These are phyloP conservation scores for Synergus gifuensis DNA, from an alignment of 2,888 invertebrate species.

Conservation along the genomic window DNA sequence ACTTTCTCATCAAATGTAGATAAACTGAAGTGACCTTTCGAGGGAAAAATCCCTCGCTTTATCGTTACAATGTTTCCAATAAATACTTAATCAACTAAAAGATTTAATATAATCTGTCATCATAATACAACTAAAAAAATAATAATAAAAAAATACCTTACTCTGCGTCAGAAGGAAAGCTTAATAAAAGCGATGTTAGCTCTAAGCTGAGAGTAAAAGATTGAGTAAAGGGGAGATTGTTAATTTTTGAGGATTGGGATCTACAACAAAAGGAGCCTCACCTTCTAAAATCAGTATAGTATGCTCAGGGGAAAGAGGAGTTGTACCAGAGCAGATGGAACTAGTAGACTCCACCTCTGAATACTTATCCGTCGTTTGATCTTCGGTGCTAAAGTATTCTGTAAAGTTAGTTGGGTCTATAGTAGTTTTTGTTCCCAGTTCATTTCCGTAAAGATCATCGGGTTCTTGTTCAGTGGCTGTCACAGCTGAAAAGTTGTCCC, in stretches of 20 bases:
- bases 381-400: constrained; percentile 54
- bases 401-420: constrained; percentile 49
- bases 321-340: constrained; percentile 75
- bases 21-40: not conserved
- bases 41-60: not conserved
- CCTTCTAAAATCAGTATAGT: constrained; percentile 92
- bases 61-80: not conserved
- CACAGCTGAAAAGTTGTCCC: constrained; percentile 64
- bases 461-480: constrained; percentile 46
- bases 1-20: too few relatives aligned
- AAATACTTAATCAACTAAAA: not conserved
- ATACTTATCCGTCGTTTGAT: constrained; percentile 53
- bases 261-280: constrained; percentile 77
- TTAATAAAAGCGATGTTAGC: not conserved
- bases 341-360: constrained; percentile 50
- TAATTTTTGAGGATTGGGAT: not conserved
- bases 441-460: constrained; percentile 46
- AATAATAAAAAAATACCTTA: not conserved
- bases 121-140: not conserved
- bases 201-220: not conserved
- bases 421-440: constrained; percentile 18
- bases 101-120: not conserved
- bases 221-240: not conserved
- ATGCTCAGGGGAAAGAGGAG: constrained; percentile 82
- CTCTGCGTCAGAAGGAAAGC: not conserved